Evolutionary conservation across 2,888 invertebrate species (phyloP).

Genomic region (Drosophila rellima): DNA sequence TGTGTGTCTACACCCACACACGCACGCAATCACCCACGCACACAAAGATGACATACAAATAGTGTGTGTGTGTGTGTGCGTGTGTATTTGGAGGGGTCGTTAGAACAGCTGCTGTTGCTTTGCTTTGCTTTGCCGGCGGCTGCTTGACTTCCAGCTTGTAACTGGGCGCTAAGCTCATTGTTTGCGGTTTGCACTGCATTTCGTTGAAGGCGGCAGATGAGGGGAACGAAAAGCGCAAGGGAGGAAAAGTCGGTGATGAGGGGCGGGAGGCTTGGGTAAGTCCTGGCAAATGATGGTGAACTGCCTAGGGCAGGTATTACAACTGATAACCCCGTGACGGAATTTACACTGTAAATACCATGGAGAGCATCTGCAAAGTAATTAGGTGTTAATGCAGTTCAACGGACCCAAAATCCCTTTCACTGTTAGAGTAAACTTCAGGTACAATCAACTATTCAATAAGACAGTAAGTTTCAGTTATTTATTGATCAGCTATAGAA

Average conservation of each 20-base stretch:
- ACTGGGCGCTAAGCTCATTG: constrained; percentile 70
- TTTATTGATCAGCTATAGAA: too few relatives aligned
- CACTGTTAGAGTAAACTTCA: not conserved
- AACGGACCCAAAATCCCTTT: not conserved
- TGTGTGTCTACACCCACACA: constrained; percentile 16
- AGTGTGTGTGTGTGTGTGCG: constrained; percentile 6
- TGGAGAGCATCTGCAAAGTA: constrained; percentile 31
- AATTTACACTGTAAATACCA: constrained; percentile 40
- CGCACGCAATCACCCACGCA: constrained; percentile 13
- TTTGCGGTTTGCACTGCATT: constrained; percentile 54
- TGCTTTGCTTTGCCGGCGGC: constrained; percentile 30
- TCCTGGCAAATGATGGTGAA: constrained; percentile 27
- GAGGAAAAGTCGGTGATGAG: not conserved
- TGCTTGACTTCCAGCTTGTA: constrained; percentile 73
- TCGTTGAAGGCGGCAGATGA: constrained; percentile 3
- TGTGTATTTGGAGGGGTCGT: constrained; percentile 17
- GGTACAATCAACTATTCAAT: not conserved
- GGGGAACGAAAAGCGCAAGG: not conserved
- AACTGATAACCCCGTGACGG: constrained; percentile 36
- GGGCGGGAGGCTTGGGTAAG: not conserved
- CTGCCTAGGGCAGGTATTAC: constrained; percentile 36
- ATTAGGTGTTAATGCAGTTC: constrained; percentile 46
- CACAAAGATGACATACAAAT: constrained; percentile 13
- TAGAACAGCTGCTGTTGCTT: constrained; percentile 40
- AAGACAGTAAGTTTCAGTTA: not conserved